Evolutionary conservation across 2,888 invertebrate genomes (phyloP), one percentile per base, ranked within the genome.

Genomic region (Protonemura montana): DNA sequence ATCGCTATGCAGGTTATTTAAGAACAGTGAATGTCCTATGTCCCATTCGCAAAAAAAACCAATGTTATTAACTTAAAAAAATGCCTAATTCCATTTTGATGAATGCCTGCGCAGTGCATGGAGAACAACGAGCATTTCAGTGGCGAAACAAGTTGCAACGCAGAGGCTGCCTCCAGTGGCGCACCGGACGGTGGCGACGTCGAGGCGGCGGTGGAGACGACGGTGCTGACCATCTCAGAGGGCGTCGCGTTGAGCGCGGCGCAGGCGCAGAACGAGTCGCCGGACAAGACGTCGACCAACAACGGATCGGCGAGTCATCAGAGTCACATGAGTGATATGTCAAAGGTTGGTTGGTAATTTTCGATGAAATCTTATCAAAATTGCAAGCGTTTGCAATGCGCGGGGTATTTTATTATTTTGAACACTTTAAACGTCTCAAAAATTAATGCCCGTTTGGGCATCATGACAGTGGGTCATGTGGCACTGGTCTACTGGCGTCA

Each of bases 171-270:
- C 21, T 86, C 84, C 76, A 84, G 85, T n/a, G 86, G 80, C 76
- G 85, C 35, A n/a, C 77, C 42, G 13, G 81, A 35, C 30, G 81
- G 85, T 59, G 85, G 30, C 30, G 59, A 92, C 89, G 93, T 93
- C 21, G 91, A 91, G 16, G 90, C 90, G 16, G 91, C 91, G 86
- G 93, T 93, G 88, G 94, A 94, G 86, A 95, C 94, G 1, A 94
- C 95, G 5, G 95, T 95, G 82, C 95, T 95, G 90, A 95, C 95
- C 13, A 94, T 95, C 91, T 94, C 94, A 88, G 94, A 94, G 89
- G 86, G 87, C 76, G 93, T 93, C 88, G 88, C 87, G 0, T 10
- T 87, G 86, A 82, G 35, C 85, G 80, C 30, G 59, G 86, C n/a
- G 87, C 35, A n/a, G 87, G 87, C 29, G 27, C 80, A 16, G 85